Conservation (phyloP, 2,797 vertebrate genomes). For the Myotis pilosus region DNA sequence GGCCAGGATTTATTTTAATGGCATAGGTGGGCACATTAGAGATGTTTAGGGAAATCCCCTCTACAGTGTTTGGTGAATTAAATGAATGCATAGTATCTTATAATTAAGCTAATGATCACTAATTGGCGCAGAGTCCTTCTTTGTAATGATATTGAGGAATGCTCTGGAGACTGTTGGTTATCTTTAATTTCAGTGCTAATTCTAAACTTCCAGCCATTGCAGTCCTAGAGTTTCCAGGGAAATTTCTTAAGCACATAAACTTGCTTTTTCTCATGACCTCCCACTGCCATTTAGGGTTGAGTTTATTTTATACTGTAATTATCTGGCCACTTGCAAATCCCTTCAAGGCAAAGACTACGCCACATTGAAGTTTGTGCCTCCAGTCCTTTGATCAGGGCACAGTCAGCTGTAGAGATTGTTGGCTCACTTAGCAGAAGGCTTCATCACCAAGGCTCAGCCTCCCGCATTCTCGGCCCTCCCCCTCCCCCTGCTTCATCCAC, state of each 20-base stretch:
- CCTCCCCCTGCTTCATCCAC: background rate
- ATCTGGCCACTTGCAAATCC: background rate
- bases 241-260: background rate
- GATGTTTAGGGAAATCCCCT: slow-evolving; percentile 58
- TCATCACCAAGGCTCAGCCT: background rate
- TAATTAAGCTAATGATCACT: slow-evolving; percentile 72
- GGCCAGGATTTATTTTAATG: slow-evolving; percentile 21
- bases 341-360: background rate
- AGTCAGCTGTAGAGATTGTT: background rate
- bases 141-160: slow-evolving; percentile 65
- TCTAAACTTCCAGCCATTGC: slow-evolving; percentile 38
- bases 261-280: slow-evolving; percentile 13
- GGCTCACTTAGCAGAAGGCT: background rate
- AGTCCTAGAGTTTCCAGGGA: slow-evolving; percentile 18
- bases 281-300: background rate
- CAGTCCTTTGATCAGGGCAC: background rate
- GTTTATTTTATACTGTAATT: background rate
- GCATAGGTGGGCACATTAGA: background rate
- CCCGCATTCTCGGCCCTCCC: background rate
- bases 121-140: slow-evolving; percentile 68
- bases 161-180: slow-evolving; percentile 51
- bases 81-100: slow-evolving; percentile 63
- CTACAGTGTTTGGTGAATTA: slow-evolving; percentile 16
- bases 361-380: background rate
- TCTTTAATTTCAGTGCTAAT: slow-evolving; percentile 55